phyloP scores from a whole-genome alignment of 2,888 invertebrate species.

The Melinopterus prodromus region DNA sequence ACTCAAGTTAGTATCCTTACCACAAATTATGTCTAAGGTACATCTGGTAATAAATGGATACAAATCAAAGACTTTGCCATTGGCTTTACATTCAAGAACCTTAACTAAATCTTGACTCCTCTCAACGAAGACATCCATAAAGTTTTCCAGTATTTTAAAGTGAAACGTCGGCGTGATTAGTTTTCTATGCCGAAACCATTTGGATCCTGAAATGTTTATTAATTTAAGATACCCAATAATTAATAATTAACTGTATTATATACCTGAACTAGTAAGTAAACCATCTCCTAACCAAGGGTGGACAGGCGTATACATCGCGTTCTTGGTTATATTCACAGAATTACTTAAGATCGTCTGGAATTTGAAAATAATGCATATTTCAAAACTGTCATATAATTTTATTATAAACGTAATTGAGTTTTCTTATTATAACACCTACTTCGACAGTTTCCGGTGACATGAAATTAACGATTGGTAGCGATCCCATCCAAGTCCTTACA shows the following conservation, averaged over 20 bases:
- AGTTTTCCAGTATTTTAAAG: constrained; percentile 35
- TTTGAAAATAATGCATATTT: too few species aligned
- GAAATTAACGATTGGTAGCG: constrained; percentile 6
- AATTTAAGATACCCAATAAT: too few species aligned
- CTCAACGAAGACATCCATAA: constrained; percentile 28
- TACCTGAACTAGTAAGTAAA: constrained; percentile 32
- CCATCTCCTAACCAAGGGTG: constrained; percentile 36
- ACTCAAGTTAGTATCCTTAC: constrained; percentile 10
- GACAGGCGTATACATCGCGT: constrained; percentile 19
- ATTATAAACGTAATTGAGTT: not conserved
- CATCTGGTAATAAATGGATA: constrained; percentile 24
- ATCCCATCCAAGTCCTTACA: constrained; percentile 11
- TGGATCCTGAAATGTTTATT: constrained; percentile 16
- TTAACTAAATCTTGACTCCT: constrained; percentile 27
- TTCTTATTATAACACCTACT: not conserved
- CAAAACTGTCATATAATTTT: too few species aligned
- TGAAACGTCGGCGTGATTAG: constrained; percentile 35
- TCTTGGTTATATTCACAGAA: constrained; percentile 35
- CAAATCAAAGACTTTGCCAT: constrained; percentile 21
- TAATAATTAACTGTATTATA: not conserved
- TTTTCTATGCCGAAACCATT: constrained; percentile 33
- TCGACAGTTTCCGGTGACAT: not conserved
- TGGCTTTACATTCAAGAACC: constrained; percentile 23
- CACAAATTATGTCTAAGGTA: constrained; percentile 34
- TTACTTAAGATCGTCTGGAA: constrained; percentile 31